phyloP scores from a whole-genome alignment of 2,113 vertebrate species.

The Indri indri region DNA sequence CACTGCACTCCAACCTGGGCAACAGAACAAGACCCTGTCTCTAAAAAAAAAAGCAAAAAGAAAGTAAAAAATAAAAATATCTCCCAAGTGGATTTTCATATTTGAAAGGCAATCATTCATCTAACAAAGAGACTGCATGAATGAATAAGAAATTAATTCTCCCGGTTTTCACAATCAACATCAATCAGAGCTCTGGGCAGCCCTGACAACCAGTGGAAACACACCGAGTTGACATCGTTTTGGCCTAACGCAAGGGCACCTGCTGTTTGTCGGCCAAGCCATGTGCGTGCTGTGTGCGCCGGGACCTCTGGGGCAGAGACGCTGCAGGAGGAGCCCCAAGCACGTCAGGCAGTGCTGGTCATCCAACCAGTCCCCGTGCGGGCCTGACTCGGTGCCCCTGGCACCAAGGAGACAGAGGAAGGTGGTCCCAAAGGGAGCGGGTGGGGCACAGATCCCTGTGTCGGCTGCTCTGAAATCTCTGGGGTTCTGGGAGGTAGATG shows the following conservation, averaged over 20 bases:
- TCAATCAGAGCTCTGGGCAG: neutral
- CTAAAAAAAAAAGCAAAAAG: too few species aligned
- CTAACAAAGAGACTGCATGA: neutral
- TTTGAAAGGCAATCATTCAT: neutral
- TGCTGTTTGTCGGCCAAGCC: rapidly evolving
- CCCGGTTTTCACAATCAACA: neutral
- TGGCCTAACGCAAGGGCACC: neutral
- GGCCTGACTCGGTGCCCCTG: neutral
- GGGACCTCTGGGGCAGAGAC: neutral
- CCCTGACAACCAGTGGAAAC: rapidly evolving
- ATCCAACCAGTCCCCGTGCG: rapidly evolving
- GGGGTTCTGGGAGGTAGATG: neutral
- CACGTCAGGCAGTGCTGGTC: rapidly evolving
- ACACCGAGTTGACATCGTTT: rapidly evolving
- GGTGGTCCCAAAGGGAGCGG: neutral
- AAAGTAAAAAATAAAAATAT: too few species aligned
- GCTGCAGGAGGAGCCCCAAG: rapidly evolving
- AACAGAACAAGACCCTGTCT: too few species aligned
- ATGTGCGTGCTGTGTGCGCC: rapidly evolving
- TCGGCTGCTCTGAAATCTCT: neutral
- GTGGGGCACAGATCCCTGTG: neutral
- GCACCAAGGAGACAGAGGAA: neutral
- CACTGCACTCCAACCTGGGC: too few species aligned
- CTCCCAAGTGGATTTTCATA: neutral
- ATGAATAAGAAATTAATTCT: too few species aligned